Conservation (phyloP, 2,888 invertebrate genomes). For the Eupeodes luniger region DNA sequence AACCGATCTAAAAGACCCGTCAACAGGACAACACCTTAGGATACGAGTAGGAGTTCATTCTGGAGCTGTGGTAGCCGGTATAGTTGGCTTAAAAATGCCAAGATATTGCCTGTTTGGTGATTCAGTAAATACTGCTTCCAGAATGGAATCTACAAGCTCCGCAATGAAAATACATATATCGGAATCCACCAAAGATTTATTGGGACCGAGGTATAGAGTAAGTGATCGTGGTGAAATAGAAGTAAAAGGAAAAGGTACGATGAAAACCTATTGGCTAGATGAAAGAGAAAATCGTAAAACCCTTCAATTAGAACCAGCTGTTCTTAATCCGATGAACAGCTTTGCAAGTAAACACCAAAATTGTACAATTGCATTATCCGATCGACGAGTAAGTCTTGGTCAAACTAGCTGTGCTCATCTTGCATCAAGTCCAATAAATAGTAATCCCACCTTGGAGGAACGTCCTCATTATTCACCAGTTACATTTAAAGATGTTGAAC, state of each 20-base stretch:
- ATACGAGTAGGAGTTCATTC: constrained; percentile 95
- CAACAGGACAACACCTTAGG: constrained; percentile 93
- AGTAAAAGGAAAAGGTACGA: constrained; percentile 95
- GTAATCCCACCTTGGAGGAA: constrained; percentile 84
- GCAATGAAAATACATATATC: constrained; percentile 98
- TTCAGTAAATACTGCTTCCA: constrained; percentile 94
- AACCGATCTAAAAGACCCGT: constrained; percentile 95
- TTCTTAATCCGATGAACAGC: constrained; percentile 79
- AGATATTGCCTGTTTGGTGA: constrained; percentile 89
- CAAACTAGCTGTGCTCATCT: constrained; percentile 48
- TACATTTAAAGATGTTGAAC: constrained; percentile 92
- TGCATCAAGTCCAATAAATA: constrained; percentile 59
- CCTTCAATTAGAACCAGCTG: constrained; percentile 80
- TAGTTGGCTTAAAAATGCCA: constrained; percentile 97
- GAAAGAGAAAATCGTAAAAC: constrained; percentile 89
- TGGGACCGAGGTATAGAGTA: constrained; percentile 90
- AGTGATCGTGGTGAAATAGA: constrained; percentile 93
- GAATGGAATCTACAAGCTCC: constrained; percentile 96
- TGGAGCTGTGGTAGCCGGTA: constrained; percentile 96
- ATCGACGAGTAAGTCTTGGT: constrained; percentile 53
- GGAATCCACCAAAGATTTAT: constrained; percentile 91
- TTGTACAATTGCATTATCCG: constrained; percentile 30
- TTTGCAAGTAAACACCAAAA: constrained; percentile 57
- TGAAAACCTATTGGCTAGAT: constrained; percentile 96
- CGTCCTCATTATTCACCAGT: constrained; percentile 92